Evolutionary conservation across 2,888 invertebrate species (phyloP).

Genomic region (Ernsta delagoae): DNA sequence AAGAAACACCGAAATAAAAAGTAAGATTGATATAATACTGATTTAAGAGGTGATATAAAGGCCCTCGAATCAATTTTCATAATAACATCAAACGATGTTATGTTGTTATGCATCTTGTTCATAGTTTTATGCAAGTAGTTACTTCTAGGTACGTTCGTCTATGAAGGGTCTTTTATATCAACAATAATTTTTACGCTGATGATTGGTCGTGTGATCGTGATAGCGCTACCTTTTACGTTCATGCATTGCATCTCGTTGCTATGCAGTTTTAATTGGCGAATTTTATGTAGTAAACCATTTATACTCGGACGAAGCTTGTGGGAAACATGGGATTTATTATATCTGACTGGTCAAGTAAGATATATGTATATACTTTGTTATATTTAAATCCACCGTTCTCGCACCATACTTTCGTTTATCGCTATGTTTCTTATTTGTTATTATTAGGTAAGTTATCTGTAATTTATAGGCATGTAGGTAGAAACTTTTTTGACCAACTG

Average conservation of each 20-base stretch:
- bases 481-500: too few relatives aligned
- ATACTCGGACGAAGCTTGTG: constrained; percentile 6
- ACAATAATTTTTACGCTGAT: constrained; percentile 28
- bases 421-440: too few relatives aligned
- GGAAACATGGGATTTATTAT: constrained; percentile 21
- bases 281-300: constrained; percentile 40
- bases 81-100: neutral
- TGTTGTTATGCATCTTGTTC: neutral
- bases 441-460: too few relatives aligned
- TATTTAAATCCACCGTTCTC: too few relatives aligned
- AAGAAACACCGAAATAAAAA: neutral
- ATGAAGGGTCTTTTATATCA: constrained; percentile 17
- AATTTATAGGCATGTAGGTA: too few relatives aligned
- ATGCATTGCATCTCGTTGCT: constrained; percentile 1
- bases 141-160: neutral
- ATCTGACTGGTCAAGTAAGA: constrained; percentile 12
- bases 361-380: constrained; percentile 15
- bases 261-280: constrained; percentile 42
- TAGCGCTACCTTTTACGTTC: constrained; percentile 43
- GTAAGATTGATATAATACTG: too few relatives aligned
- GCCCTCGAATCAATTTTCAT: neutral
- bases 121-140: neutral
- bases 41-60: too few relatives aligned
- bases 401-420: too few relatives aligned
- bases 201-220: constrained; percentile 40